Base-by-base conservation (phyloP, 2,113 vertebrate genomes). In the Paedocypris sp. region DNA sequence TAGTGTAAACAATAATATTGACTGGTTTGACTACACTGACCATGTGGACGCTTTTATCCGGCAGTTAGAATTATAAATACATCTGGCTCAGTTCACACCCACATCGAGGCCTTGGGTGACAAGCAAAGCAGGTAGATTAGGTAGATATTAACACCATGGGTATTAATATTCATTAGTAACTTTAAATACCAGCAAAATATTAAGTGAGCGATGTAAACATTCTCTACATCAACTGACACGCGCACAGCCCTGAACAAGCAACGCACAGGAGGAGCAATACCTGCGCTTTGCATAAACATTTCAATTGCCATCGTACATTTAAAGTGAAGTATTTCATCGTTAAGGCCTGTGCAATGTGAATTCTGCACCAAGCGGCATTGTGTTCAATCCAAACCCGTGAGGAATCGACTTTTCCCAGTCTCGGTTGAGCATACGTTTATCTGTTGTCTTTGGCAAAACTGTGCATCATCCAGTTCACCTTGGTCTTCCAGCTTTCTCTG, bases 381-480 rank as follows among this genome's bases (percentile, higher is more conserved):
- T 35, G 54, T 54, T 39, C 45, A 42, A 42, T 60, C 32, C 19
- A 28, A 29, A 38, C 23, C 60, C 33, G 20, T 15, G 20, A 53
- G 28, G 38, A 60, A 38, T 1, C 18, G 26, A 31, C 22, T 60
- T 57, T 59, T 32, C 38, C 52, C 46, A 41, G 43, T 46, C 52
- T 31, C 58, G 65, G 61, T 53, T 59, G 58, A 49, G 57, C 33
- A n/a, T 12, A n/a, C 10, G n/a, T 62, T 3, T 90, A 91, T 64
- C 95, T 79, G 73, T 98, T 98, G 12, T 99, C 94, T 78, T 99
- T 99, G 81, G 93, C 89, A 15, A 98, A 82, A 0, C 91, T 92
- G 79, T 98, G 95, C 58, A 95, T 92, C 88, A 99, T 84, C 95
- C 95, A 99, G 81, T 98, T 99, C 75, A 98, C 91, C 80, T 99